Evolutionary conservation across 2,888 invertebrate genomes (phyloP), one percentile per base, ranked within the genome.

Genomic region (Lomographa bimaculata): DNA sequence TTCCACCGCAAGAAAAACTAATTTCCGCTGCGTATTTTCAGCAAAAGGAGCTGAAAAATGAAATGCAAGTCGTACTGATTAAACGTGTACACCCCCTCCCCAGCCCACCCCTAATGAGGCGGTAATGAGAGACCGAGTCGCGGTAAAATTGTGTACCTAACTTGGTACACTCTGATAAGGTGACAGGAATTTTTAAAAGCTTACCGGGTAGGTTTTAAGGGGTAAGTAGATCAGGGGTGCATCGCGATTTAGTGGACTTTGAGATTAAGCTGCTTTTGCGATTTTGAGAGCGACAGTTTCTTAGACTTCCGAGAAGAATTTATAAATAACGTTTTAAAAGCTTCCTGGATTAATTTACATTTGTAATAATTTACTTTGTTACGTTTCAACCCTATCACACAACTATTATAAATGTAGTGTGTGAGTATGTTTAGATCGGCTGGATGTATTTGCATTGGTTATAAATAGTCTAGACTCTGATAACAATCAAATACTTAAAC

Each of bases 41-140:
- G 17, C 8, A 7, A 19, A 42, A 45, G 32, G 16, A 21, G 25
- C 29, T 42, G 19, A 10, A 43, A 45, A 43, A 41, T 50, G 19
- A 46, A 47, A 47, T 45, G 45, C 43, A 40, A 48, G 38, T 37
- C 36, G 53, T 38, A 44, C 38, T 47, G 32, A 45, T 50, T 50
- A 50, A 46, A 40, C 38, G 21, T 41, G 42, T 29, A 38, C 24
- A 10, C 39, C 30, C 17, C 28, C 20, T 7, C 16, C 14, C 25
- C 29, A 24, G 27, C 25, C 11, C 8, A 30, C 24, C 32, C 44
- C 57, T 68, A 68, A 70, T 68, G 70, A 69, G 57, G 44, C 36
- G 47, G 59, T 68, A 64, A 70, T 62, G 69, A 66, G 64, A 14
- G 34, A 61, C 37, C 29, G 34, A 10, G 37, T 24, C 26, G 40